Evolutionary conservation across 2,888 invertebrate genomes (phyloP).

Genomic region (Drosophila setosimentum): DNA sequence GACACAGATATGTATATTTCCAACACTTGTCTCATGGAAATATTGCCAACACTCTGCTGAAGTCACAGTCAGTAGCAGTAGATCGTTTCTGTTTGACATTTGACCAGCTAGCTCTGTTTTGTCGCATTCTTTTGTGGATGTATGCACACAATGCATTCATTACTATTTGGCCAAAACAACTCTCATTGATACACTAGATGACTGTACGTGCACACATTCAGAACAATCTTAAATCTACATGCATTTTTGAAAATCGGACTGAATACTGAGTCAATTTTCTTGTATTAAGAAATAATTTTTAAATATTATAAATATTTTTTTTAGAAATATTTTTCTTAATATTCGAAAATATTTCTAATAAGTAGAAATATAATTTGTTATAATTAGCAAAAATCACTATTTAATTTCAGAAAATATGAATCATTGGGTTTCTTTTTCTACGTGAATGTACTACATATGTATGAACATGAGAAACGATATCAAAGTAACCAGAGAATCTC

Average conservation of each 20-base stretch:
- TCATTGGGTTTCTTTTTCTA: not conserved
- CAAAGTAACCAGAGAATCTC: conserved; percentile 3
- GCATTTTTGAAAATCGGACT: too few species aligned
- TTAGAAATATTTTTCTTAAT: not conserved
- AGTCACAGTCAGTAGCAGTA: conserved; percentile 9
- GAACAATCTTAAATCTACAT: not conserved
- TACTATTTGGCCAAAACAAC: conserved; percentile 66
- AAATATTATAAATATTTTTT: not conserved
- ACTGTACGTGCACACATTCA: not conserved
- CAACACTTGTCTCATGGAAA: conserved; percentile 40
- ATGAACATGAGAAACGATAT: conserved; percentile 5
- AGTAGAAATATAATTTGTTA: not conserved
- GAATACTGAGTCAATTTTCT: not conserved
- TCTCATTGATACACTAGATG: not conserved
- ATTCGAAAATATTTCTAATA: not conserved
- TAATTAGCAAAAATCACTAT: accelerated
- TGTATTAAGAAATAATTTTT: too few species aligned
- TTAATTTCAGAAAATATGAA: too few species aligned
- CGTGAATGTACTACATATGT: not conserved
- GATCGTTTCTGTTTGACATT: conserved; percentile 51
- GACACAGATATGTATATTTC: conserved; percentile 18
- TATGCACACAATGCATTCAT: conserved; percentile 71
- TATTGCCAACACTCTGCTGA: conserved; percentile 26
- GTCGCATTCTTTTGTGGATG: conserved; percentile 39
- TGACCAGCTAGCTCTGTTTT: conserved; percentile 16